A percentile compares a stretch with the other conserved stretches of the same genome.
Conservation (phyloP, 2,888 invertebrate genomes). For the Andrena fulva region DNA sequence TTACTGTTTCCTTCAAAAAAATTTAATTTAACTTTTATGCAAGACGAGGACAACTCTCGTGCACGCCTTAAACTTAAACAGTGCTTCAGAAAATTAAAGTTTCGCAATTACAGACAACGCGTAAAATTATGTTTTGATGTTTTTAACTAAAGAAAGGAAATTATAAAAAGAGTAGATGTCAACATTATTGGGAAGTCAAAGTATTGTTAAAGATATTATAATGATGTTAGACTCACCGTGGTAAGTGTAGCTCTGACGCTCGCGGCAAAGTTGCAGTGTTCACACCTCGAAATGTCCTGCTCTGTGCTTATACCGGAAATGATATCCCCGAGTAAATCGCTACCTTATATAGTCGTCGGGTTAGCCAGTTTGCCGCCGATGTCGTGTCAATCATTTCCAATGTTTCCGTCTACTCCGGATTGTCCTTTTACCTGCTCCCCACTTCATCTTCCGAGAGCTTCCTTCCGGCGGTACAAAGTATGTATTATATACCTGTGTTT, state of each 20-base stretch:
- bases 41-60: too few species aligned
- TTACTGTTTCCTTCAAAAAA: neutral
- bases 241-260: neutral
- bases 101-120: neutral
- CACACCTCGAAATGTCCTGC: slow-evolving; percentile 8
- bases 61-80: too few species aligned
- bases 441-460: neutral
- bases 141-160: too few species aligned
- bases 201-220: neutral
- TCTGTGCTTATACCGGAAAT: slow-evolving; percentile 22
- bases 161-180: too few species aligned
- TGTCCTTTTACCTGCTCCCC: slow-evolving; percentile 27
- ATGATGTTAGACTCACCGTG: slow-evolving; percentile 15
- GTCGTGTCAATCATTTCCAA: slow-evolving; percentile 3
- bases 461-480: neutral
- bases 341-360: slow-evolving; percentile 38
- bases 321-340: neutral
- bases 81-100: too few species aligned
- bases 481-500: neutral
- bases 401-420: neutral
- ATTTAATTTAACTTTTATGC: neutral
- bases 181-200: neutral
- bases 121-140: too few species aligned
- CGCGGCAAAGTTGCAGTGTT: too few species aligned
- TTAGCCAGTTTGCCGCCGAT: neutral